These are phyloP conservation scores for Danio tinwini DNA, from an alignment of 2,797 vertebrate species.

Conservation along the genomic window DNA sequence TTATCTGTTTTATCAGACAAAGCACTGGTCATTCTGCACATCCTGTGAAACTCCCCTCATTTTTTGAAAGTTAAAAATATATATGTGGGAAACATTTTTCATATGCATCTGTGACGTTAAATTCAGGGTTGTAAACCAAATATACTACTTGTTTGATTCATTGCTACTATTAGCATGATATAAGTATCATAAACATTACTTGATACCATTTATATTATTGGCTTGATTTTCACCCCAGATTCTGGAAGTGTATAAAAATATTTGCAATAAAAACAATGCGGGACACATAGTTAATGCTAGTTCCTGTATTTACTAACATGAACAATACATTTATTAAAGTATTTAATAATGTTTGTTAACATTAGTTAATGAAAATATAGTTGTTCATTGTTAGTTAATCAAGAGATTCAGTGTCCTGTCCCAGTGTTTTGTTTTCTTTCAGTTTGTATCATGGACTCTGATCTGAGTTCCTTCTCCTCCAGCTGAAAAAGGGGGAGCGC, in stretches of 20 bases:
- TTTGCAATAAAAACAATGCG: too few species aligned
- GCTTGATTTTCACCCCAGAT: background rate
- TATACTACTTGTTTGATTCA: background rate
- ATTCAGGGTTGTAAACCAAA: background rate
- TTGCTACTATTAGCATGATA: background rate
- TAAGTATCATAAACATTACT: background rate
- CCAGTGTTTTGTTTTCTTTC: too few species aligned
- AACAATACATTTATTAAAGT: too few species aligned
- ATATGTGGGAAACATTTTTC: background rate
- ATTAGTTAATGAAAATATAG: too few species aligned
- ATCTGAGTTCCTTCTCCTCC: too few species aligned
- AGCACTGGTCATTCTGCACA: constrained; percentile 39
- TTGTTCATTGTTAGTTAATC: too few species aligned
- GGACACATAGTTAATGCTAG: too few species aligned
- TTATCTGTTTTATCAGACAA: constrained; percentile 46
- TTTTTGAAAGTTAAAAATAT: background rate
- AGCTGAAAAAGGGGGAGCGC: too few species aligned
- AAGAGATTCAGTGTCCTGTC: too few species aligned
- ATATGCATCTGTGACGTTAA: background rate
- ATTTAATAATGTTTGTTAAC: too few species aligned
- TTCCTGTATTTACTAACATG: too few species aligned
- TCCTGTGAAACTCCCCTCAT: constrained; percentile 32
- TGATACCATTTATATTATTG: background rate
- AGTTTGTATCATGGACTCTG: too few species aligned
- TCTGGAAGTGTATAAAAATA: background rate